These are phyloP conservation scores for Euschistus heros DNA, from an alignment of 1,140 invertebrate genomes.

Conservation along the genomic window DNA sequence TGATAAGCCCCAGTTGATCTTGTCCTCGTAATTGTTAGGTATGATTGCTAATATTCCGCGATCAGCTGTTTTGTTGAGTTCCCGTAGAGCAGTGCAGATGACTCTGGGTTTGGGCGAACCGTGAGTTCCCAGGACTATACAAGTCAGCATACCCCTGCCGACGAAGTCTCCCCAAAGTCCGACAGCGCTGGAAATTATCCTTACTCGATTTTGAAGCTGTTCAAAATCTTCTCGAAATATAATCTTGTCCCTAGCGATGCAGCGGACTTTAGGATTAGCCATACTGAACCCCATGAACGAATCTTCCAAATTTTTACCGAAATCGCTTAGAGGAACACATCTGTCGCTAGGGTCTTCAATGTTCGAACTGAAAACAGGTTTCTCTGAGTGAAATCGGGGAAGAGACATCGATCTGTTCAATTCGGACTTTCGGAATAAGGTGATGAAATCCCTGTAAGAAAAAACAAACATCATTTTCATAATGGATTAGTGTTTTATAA, in stretches of 20 bases:
- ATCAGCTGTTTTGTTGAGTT: background rate
- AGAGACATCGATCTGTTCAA: background rate
- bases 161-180: background rate
- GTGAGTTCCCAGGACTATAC: background rate
- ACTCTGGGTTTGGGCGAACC: background rate
- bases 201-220: background rate
- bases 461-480: too few relatives aligned
- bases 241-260: background rate
- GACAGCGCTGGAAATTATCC: background rate
- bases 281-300: background rate
- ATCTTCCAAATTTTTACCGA: background rate
- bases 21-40: background rate
- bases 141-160: background rate
- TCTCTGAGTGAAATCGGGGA: too few relatives aligned
- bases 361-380: background rate
- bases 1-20: background rate
- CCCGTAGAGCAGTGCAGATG: background rate
- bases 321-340: background rate
- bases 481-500: too few relatives aligned
- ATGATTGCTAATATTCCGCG: background rate
- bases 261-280: background rate
- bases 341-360: background rate
- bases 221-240: background rate
- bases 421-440: background rate
- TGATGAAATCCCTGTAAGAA: background rate